Evolutionary conservation across 30 jellyfish, hydroid and myxozoan species (phyloP), one percentile per base, ranked within the genome.

Genomic region (Aurelia aurita complex sp. Pacific): DNA sequence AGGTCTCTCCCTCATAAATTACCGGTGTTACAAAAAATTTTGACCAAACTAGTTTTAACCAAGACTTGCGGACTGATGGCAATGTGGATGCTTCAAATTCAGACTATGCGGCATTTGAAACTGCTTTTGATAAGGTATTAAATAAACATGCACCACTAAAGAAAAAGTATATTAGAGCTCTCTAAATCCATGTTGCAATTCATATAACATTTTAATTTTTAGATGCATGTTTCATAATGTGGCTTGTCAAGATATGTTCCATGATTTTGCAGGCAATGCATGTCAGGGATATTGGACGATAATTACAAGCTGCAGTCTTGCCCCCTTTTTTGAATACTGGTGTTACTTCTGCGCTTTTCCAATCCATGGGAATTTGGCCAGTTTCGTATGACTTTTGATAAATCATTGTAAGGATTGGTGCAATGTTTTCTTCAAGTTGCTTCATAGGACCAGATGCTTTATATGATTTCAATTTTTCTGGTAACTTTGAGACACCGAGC

Each of bases 181-280:
- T 36, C 86, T 53, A 38, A 76, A 18, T 14, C 86, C 86, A 76
- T 76, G 74, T 32, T 76, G 79, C 72, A 76, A 38, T 36, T 76
- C 86, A 57, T 76, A 76, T 36, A 57, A 60, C n/a, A 52, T 76
- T 9, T 23, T 76, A 17, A 23, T 76, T 76, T 76, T 50, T 32
- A 14, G 60, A 36, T 51, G 60, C 74, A 76, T 53, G 74, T 60
- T 59, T 76, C 86, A 76, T 54, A 59, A 76, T 38, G 57, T 53
- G 29, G 40, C 32, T 40, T 72, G 86, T 59, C 10, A 54, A 7
- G 86, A 57, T 32, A 61, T 76, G 86, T 76, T 76, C 76, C 86
- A 76, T 76, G 60, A 57, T 32, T 76, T 76, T 76, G 86, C 86
- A 51, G 74, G 72, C 65, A 19, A 76, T 33, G 55, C 76, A 76